phyloP scores from a whole-genome alignment of 2,888 invertebrate genomes.

The Acleris literana region DNA sequence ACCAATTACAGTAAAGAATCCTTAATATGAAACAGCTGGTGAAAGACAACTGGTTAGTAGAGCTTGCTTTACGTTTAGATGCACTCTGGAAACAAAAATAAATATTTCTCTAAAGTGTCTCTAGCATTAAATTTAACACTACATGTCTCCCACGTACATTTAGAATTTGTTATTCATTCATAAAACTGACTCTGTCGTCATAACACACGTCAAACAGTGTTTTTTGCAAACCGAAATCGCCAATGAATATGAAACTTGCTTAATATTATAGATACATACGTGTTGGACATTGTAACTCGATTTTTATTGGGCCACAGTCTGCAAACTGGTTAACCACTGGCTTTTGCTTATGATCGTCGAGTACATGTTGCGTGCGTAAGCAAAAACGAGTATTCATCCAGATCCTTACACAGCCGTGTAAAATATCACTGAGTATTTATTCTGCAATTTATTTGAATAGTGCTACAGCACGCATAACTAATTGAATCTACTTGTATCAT shows the following conservation, averaged over 20 bases:
- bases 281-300: constrained; percentile 5
- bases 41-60: constrained; percentile 20
- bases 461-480: too few species aligned
- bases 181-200: constrained; percentile 38
- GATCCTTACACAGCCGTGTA: neutral
- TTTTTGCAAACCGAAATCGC: constrained; percentile 52
- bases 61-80: constrained; percentile 23
- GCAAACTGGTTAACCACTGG: constrained; percentile 11
- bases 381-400: neutral
- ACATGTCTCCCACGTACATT: constrained; percentile 26
- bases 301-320: constrained; percentile 13
- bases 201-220: constrained; percentile 46
- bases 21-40: constrained; percentile 31
- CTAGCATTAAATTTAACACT: constrained; percentile 21
- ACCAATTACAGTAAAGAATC: constrained; percentile 25
- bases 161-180: constrained; percentile 39
- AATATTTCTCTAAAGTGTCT: constrained; percentile 9
- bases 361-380: constrained; percentile 5
- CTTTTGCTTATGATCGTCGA: constrained; percentile 6
- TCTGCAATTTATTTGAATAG: too few species aligned
- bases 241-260: constrained; percentile 31
- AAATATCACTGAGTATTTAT: neutral
- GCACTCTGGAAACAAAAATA: constrained; percentile 23
- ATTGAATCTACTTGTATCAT: too few species aligned
- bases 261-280: constrained; percentile 7